These are phyloP conservation scores for Thysanoteuthis rhombus DNA, from an alignment of 2,888 invertebrate genomes.

Conservation along the genomic window DNA sequence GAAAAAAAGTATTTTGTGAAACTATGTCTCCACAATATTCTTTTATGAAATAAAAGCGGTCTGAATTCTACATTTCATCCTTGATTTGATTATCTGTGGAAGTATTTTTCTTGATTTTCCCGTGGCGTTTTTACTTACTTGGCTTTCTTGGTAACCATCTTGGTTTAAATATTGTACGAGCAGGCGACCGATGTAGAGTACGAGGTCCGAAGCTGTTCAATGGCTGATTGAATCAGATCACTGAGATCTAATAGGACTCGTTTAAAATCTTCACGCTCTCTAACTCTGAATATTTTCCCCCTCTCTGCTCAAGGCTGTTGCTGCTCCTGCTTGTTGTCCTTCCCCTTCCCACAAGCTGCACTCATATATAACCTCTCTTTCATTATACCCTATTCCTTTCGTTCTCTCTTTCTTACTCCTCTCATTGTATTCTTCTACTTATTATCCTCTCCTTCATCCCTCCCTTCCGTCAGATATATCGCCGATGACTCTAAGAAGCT, in stretches of 20 bases:
- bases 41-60: too few species aligned
- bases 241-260: background rate
- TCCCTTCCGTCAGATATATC: background rate
- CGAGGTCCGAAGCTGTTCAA: background rate
- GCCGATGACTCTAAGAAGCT: background rate
- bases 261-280: background rate
- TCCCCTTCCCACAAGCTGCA: background rate
- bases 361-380: background rate
- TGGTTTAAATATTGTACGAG: background rate
- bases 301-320: background rate
- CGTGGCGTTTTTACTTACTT: background rate
- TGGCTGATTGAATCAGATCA: background rate
- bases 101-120: background rate
- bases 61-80: too few species aligned
- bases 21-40: too few species aligned
- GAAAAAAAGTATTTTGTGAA: too few species aligned
- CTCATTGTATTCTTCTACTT: background rate
- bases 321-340: background rate
- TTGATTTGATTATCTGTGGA: background rate
- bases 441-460: background rate
- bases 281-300: rapidly evolving
- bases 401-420: background rate
- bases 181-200: background rate
- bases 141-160: constrained; percentile 12
- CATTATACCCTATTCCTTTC: background rate